Base-by-base conservation (phyloP, 1,140 invertebrate genomes). In the Plodia interpunctella region DNA sequence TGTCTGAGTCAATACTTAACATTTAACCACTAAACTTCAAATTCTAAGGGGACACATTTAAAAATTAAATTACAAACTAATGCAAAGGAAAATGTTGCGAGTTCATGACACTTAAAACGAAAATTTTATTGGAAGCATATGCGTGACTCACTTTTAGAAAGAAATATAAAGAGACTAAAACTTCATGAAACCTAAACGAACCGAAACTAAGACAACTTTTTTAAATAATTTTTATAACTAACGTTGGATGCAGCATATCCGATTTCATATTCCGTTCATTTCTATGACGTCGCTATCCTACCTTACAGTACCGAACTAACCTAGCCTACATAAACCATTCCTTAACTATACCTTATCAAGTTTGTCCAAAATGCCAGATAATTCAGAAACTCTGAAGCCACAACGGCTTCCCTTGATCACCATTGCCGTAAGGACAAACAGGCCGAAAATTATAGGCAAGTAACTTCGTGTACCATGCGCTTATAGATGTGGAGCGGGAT, bases 31-130 rank as follows among this genome's bases (percentile, higher is more conserved):
- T 52, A 57, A 20, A 32, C 49, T 64, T 44, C 38, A 44, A 25
- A 44, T 62, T 68, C 62, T 55, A 63, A 67, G 83, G 76, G 74
- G 64, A 74, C 70, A 81, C 64, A 66, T 70, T 70, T 72, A 76
- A 75, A 72, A 81, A 80, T 68, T 74, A 74, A 81, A 82, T 83
- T 88, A 85, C 68, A 65, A 76, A 80, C 83, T 86, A 88, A 83
- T 76, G 75, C 79, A 70, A 83, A 76, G 80, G 75, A 44, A 44
- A 81, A 71, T 70, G 70, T 77, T 76, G 78, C 70, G 80, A 81
- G 78, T 78, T 85, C 76, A 82, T 83, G 83, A 86, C 69, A 76
- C 70, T 76, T 78, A 59, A 61, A 57, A 61, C 61, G 8, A 44
- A 15, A 60, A 68, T 76, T 78, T 74, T 73, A 78, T 72, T 83